Conservation (phyloP, 2,797 vertebrate species). For the Momotus momota region DNA sequence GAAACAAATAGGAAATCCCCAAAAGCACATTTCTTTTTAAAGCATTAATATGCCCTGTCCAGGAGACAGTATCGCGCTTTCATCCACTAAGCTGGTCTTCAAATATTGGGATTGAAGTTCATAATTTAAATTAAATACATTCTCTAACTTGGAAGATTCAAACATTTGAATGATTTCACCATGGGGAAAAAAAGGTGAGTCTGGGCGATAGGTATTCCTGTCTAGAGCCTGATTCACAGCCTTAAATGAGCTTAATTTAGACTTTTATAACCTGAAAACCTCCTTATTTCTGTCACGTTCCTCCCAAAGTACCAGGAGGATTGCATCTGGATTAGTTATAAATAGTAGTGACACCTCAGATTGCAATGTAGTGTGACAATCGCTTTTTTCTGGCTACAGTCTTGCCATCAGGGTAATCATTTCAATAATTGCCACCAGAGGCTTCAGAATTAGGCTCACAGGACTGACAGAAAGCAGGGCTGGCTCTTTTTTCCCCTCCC, state of each 20-base stretch:
- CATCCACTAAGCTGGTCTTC: slow-evolving; percentile 54
- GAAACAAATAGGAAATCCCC: slow-evolving; percentile 64
- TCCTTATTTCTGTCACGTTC: slow-evolving; percentile 61
- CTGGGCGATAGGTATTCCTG: slow-evolving; percentile 46
- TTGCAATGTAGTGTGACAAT: background rate
- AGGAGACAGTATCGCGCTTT: slow-evolving; percentile 47
- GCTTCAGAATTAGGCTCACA: slow-evolving; percentile 31
- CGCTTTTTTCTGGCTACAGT: slow-evolving; percentile 40
- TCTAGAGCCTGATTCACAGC: slow-evolving; percentile 41
- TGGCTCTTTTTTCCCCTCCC: slow-evolving; percentile 8
- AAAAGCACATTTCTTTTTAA: slow-evolving; percentile 55
- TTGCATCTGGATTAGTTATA: slow-evolving; percentile 70
- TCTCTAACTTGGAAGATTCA: slow-evolving; percentile 61
- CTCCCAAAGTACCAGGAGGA: slow-evolving; percentile 48
- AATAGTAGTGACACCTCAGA: slow-evolving; percentile 59
- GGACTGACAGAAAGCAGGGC: slow-evolving; percentile 1
- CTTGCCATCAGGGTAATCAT: slow-evolving; percentile 27
- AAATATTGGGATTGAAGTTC: slow-evolving; percentile 38
- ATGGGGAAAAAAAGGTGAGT: slow-evolving; percentile 18
- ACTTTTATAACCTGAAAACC: slow-evolving; percentile 68
- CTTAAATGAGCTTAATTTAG: slow-evolving; percentile 70
- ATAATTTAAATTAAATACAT: slow-evolving; percentile 68
- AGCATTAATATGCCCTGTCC: slow-evolving; percentile 29
- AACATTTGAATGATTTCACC: slow-evolving; percentile 70
- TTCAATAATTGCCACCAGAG: slow-evolving; percentile 47